Conservation (phyloP, 2,113 vertebrate species). For the Prochilodus magdalenae region DNA sequence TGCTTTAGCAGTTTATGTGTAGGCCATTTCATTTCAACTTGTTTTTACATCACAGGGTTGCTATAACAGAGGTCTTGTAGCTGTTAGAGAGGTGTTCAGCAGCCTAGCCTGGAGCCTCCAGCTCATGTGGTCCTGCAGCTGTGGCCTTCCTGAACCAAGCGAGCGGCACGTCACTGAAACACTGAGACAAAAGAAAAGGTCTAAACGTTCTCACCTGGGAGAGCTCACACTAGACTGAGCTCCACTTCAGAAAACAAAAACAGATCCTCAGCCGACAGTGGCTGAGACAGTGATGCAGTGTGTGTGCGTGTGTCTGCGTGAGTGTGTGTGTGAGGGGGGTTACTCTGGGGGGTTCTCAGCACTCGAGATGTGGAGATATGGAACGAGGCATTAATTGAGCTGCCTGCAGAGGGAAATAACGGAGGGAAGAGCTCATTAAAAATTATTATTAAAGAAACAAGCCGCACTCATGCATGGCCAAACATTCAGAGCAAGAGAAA, state of each 20-base stretch:
- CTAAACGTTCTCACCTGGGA: conserved; percentile 24
- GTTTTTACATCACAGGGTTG: too few species aligned
- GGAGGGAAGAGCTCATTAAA: conserved; percentile 80
- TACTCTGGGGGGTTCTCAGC: conserved; percentile 57
- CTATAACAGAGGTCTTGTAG: not conserved
- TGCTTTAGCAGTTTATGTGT: too few species aligned
- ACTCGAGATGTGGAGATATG: conserved; percentile 68
- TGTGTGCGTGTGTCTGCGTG: conserved; percentile 41
- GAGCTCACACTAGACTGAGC: conserved; percentile 32
- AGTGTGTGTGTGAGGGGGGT: not conserved
- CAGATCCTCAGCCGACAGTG: conserved; percentile 24
- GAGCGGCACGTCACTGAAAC: not conserved
- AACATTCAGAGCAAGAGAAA: conserved; percentile 49
- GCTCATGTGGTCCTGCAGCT: not conserved
- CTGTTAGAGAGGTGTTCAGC: not conserved
- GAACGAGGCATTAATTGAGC: conserved; percentile 75
- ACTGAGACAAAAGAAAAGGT: not conserved
- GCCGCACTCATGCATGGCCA: conserved; percentile 59
- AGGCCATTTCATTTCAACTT: too few species aligned
- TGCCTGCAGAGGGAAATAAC: conserved; percentile 76
- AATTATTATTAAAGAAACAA: conserved; percentile 82
- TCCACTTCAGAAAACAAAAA: conserved; percentile 30
- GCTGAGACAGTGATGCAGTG: not conserved
- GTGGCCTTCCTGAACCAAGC: not conserved
- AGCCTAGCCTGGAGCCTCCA: not conserved